Evolutionary conservation across 2,888 invertebrate species (phyloP).

Genomic region (Platycheirus albimanus): DNA sequence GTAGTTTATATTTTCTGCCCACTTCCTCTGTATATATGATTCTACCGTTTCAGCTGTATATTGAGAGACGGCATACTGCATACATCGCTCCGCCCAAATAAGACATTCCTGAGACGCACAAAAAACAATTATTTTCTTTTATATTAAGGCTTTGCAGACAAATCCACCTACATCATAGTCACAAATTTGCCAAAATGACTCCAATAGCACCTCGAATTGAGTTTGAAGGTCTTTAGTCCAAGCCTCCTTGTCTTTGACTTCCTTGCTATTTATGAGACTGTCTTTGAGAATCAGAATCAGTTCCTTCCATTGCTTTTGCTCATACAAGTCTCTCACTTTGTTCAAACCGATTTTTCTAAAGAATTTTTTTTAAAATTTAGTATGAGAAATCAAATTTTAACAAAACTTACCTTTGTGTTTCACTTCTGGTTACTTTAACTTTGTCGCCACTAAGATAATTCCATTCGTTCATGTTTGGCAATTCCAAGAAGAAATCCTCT

Average conservation of each 20-base stretch:
- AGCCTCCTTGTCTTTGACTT: constrained; percentile 76
- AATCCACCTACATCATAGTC: constrained; percentile 82
- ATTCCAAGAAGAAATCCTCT: constrained; percentile 80
- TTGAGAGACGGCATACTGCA: constrained; percentile 89
- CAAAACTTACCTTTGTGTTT: constrained; percentile 83
- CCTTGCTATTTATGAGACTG: constrained; percentile 78
- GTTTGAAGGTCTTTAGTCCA: constrained; percentile 75
- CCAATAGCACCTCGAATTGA: constrained; percentile 84
- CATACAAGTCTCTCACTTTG: constrained; percentile 87
- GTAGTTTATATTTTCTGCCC: constrained; percentile 83
- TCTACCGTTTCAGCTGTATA: constrained; percentile 84
- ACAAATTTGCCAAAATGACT: constrained; percentile 86
- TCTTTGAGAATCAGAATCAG: constrained; percentile 87
- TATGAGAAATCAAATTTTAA: neutral
- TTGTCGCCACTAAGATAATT: constrained; percentile 83
- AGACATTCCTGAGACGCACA: constrained; percentile 84
- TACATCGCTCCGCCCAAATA: constrained; percentile 89
- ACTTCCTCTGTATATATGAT: constrained; percentile 80
- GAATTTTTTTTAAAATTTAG: neutral
- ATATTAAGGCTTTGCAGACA: neutral
- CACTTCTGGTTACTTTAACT: constrained; percentile 83
- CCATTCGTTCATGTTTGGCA: constrained; percentile 85
- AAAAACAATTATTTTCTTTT: neutral
- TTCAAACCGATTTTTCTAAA: constrained; percentile 85
- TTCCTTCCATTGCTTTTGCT: constrained; percentile 86